These are phyloP conservation scores for Neogobius melanostomus DNA, from an alignment of 2,113 vertebrate genomes.

Conservation along the genomic window DNA sequence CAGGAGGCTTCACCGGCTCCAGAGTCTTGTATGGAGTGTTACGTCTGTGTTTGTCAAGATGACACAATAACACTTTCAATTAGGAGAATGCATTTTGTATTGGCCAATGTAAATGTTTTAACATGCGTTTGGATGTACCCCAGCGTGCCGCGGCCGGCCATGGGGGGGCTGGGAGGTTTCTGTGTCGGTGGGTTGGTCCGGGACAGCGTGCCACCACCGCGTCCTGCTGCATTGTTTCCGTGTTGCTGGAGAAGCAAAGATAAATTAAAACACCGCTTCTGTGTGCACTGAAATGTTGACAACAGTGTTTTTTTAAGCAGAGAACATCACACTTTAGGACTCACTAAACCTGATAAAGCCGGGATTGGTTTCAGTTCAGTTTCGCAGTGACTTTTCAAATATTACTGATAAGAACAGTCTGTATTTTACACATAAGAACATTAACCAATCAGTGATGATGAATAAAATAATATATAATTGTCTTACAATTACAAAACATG, in stretches of 20 bases:
- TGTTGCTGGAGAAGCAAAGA: constrained; percentile 79
- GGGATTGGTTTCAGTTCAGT: constrained; percentile 1
- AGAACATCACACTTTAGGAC: constrained; percentile 1
- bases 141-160: constrained; percentile 93
- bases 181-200: constrained; percentile 97
- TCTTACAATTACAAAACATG: constrained; percentile 4
- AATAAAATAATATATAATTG: neutral
- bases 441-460: too few species aligned
- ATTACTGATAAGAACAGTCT: neutral
- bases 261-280: constrained; percentile 10
- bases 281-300: neutral
- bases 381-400: neutral
- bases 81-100: too few species aligned
- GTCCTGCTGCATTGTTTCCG: constrained; percentile 91
- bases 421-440: too few species aligned
- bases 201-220: constrained; percentile 86
- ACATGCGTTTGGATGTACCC: constrained; percentile 76
- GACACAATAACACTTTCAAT: too few species aligned
- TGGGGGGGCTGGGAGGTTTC: constrained; percentile 96
- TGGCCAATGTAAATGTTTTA: neutral
- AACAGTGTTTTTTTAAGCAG: neutral
- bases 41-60: constrained; percentile 71
- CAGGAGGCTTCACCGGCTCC: constrained; percentile 95
- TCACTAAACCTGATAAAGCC: neutral
- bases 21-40: constrained; percentile 97